These are phyloP conservation scores for Rhagologus leucostigma DNA, from an alignment of 2,113 vertebrate genomes.

Conservation along the genomic window DNA sequence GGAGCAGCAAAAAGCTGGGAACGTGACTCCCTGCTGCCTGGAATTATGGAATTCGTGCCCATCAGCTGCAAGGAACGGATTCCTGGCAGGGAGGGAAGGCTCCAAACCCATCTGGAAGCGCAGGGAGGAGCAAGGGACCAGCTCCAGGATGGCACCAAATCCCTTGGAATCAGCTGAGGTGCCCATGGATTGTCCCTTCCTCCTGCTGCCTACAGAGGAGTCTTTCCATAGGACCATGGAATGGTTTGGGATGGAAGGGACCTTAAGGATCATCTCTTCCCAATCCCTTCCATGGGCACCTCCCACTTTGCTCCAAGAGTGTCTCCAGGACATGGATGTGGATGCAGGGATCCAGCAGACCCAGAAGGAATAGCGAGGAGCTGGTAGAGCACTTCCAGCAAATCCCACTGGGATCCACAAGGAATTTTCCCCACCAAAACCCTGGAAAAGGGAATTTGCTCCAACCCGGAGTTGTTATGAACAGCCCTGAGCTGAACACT, in stretches of 20 bases:
- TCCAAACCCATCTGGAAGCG: accelerated
- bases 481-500: not conserved
- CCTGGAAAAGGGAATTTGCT: not conserved
- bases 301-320: not conserved
- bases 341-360: not conserved
- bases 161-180: not conserved
- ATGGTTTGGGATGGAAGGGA: not conserved
- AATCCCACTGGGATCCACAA: not conserved
- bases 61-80: accelerated
- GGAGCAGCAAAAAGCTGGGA: not conserved
- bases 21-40: not conserved
- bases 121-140: accelerated
- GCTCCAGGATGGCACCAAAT: not conserved
- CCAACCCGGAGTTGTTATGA: not conserved
- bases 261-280: not conserved
- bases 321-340: not conserved
- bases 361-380: not conserved
- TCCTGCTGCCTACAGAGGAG: not conserved
- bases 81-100: not conserved
- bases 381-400: not conserved
- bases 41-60: conserved; percentile 2
- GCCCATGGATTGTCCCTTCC: not conserved
- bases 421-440: not conserved
- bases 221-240: not conserved
- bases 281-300: not conserved